A percentile compares a stretch with the other conserved stretches of the same genome.
Conservation (phyloP, 1,140 invertebrate species). For the Hyles vespertilio region DNA sequence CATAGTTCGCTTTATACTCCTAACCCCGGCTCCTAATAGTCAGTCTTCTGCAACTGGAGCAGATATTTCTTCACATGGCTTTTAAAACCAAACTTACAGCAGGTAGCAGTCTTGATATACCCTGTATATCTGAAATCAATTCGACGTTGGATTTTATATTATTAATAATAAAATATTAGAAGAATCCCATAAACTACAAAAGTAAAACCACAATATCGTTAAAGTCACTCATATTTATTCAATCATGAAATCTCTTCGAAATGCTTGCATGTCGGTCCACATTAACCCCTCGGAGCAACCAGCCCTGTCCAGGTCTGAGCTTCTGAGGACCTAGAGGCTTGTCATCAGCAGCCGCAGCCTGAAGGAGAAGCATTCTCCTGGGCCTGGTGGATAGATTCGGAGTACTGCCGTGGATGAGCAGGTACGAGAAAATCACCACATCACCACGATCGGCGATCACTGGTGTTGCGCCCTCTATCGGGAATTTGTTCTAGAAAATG, state of each 20-base stretch:
- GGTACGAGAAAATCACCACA: constrained; percentile 73
- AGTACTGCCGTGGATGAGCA: constrained; percentile 77
- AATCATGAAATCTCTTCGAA: background rate
- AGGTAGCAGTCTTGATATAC: no score
- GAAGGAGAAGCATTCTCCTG: constrained; percentile 76
- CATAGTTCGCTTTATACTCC: no score
- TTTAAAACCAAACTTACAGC: no score
- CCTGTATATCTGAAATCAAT: no score
- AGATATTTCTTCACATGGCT: no score
- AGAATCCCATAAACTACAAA: no score
- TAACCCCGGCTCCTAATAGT: no score
- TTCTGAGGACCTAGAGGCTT: no score
- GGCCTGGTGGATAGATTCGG: constrained; percentile 66
- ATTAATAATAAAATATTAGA: no score
- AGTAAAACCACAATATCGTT: no score
- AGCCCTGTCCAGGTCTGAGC: constrained; percentile 1
- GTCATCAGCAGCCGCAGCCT: constrained; percentile 75
- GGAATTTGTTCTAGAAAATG: constrained; percentile 58
- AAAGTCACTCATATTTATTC: background rate
- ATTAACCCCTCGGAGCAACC: constrained; percentile 5
- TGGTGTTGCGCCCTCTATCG: constrained; percentile 71
- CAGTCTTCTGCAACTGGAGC: no score
- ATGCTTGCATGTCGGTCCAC: background rate
- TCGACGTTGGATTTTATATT: no score
- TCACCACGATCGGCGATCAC: constrained; percentile 72